Conservation (phyloP, 1,140 invertebrate species). For the Himalopsyche phryganea region DNA sequence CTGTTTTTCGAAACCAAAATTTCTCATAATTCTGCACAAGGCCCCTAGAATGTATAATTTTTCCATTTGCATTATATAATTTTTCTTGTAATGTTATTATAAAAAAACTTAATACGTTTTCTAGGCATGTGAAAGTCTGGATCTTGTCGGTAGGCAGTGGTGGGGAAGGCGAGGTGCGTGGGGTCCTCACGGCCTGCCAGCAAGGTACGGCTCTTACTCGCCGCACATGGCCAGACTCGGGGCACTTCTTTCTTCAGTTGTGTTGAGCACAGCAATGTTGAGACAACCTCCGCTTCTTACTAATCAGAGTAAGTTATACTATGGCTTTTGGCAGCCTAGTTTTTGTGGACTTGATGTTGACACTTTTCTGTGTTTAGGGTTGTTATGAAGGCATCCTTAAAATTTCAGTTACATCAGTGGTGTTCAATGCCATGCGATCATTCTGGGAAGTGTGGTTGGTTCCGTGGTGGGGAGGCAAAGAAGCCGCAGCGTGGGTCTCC, state of each 20-base stretch:
- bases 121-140: constrained; percentile 26
- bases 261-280: constrained; percentile 27
- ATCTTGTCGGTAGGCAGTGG: constrained; percentile 23
- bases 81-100: no score
- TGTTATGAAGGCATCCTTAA: no score
- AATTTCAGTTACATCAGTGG: constrained; percentile 24
- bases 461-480: constrained; percentile 16
- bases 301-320: constrained; percentile 30
- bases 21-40: no score
- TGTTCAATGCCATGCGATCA: constrained; percentile 25
- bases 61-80: no score
- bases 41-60: no score
- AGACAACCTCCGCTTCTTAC: constrained; percentile 27
- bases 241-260: constrained; percentile 14
- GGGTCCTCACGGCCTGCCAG: constrained; percentile 21
- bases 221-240: constrained; percentile 22
- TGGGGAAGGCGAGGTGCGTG: constrained; percentile 16
- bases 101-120: constrained; percentile 11
- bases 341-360: no score
- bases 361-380: no score
- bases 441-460: constrained; percentile 31
- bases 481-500: constrained; percentile 7
- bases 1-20: no score
- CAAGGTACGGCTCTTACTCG: constrained; percentile 10
- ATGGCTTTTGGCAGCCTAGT: no score